phyloP scores from a whole-genome alignment of 53 echinoderm and acorn worm species.

The Temnopleurus reevesii region DNA sequence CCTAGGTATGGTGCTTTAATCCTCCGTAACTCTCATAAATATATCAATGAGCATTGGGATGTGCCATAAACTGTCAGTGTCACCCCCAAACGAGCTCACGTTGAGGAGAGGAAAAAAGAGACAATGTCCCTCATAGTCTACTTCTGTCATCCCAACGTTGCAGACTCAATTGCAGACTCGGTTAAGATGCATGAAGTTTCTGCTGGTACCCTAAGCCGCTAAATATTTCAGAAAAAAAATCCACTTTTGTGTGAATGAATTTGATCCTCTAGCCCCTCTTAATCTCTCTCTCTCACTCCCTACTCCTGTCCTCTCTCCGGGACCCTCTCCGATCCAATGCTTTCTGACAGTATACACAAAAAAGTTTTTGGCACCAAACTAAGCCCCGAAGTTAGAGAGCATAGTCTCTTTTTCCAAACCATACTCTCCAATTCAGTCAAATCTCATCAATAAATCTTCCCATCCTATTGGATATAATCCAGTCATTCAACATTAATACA shows the following conservation, averaged over 20 bases:
- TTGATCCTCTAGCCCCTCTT: background rate
- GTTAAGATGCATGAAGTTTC: background rate
- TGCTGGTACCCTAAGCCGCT: background rate
- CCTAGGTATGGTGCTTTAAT: slow-evolving; percentile 12
- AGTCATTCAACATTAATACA: background rate
- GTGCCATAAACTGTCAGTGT: background rate
- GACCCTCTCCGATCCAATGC: slow-evolving; percentile 2
- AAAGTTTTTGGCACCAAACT: slow-evolving; percentile 14
- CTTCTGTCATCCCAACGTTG: background rate
- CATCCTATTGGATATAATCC: background rate
- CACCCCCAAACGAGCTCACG: background rate
- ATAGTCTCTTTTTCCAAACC: background rate
- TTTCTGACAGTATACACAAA: background rate
- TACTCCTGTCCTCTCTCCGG: background rate
- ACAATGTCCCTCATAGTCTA: background rate
- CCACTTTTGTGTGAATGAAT: background rate
- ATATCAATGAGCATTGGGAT: background rate
- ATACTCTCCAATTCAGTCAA: background rate
- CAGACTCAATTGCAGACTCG: background rate
- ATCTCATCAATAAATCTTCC: background rate
- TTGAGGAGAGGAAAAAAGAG: background rate
- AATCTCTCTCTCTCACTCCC: background rate
- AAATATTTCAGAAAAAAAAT: background rate
- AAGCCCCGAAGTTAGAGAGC: background rate
- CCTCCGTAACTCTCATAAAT: slow-evolving; percentile 22